Evolutionary conservation across 2,113 vertebrate species (phyloP), one percentile per base, ranked within the genome.

Genomic region (Ptyas mucosa): DNA sequence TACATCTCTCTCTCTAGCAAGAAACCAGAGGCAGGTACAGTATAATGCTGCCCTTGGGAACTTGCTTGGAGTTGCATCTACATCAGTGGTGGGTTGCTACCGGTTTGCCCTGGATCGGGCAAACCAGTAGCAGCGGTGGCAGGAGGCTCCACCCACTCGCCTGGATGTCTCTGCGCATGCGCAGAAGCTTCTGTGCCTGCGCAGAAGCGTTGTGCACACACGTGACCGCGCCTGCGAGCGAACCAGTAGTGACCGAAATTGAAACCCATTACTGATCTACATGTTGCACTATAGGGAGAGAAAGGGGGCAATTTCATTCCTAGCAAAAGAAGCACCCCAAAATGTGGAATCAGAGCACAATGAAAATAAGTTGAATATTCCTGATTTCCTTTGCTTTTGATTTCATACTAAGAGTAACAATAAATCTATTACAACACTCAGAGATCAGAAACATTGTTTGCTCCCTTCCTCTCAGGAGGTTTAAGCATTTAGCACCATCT

Each of bases 401-500:
- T 24, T 64, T 24, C 4, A 75, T 23, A 75, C 26, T 61, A 81
- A 49, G 34, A 39, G 91, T 34, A 75, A 81, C 86, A 92, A 89
- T 54, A 39, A 54, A 69, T 24, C 49, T 53, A 55, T 55, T 92
- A 89, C 61, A 55, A 52, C 39, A 81, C 69, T 92, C 85, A 61
- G 88, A 58, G 69, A 53, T 87, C 75, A 93, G 75, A 61, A 86
- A 90, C 92, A 86, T 90, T 86, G 54, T 49, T 85, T 89, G 46
- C 46, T 34, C 12, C 53, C 53, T 89, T 92, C 88, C 49, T 89
- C 88, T 89, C 53, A 49, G 39, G 88, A 85, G 43, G 53, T 85
- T 89, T 39, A 52, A 49, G 75, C 88, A 90, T 87, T 90, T 93
- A 93, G 88, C 92, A 86, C 54, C 92, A 90, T 93, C 92, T 90